Conservation (phyloP, 2,797 vertebrate species). For the Cygnus olor region DNA sequence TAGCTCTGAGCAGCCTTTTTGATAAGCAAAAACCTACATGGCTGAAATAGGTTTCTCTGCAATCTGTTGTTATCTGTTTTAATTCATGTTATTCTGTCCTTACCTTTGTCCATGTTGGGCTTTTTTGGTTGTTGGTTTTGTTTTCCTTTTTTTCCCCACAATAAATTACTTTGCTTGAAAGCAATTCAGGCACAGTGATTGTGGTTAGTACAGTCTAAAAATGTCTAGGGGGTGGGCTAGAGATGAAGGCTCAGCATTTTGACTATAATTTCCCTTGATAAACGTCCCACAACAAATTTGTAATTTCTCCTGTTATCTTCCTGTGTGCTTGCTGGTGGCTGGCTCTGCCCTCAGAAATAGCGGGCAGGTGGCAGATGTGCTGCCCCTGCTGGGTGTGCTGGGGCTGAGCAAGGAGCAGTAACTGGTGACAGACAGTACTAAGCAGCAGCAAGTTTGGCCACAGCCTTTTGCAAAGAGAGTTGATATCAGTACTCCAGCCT, state of each 20-base stretch:
- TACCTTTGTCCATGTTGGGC: not conserved
- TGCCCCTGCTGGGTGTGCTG: not conserved
- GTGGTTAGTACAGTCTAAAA: not conserved
- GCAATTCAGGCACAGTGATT: not conserved
- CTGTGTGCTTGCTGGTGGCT: not conserved
- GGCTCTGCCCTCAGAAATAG: not conserved
- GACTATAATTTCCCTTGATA: not conserved
- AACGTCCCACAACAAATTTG: not conserved
- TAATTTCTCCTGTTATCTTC: not conserved
- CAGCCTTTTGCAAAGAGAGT: not conserved
- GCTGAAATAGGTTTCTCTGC: not conserved
- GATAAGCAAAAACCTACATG: not conserved
- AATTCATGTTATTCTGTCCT: not conserved
- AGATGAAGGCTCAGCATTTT: not conserved
- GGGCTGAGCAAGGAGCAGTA: rapidly evolving
- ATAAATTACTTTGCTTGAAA: not conserved
- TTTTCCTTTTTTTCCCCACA: not conserved
- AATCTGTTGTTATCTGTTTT: not conserved
- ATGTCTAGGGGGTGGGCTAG: not conserved
- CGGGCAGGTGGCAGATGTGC: not conserved
- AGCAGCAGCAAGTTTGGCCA: not conserved
- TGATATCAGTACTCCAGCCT: not conserved
- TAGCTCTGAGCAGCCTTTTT: not conserved
- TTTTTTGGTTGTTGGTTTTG: not conserved
- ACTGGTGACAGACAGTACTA: not conserved